Conservation (phyloP, 2,888 invertebrate genomes). For the Spatulosminthurus flaviceps region DNA sequence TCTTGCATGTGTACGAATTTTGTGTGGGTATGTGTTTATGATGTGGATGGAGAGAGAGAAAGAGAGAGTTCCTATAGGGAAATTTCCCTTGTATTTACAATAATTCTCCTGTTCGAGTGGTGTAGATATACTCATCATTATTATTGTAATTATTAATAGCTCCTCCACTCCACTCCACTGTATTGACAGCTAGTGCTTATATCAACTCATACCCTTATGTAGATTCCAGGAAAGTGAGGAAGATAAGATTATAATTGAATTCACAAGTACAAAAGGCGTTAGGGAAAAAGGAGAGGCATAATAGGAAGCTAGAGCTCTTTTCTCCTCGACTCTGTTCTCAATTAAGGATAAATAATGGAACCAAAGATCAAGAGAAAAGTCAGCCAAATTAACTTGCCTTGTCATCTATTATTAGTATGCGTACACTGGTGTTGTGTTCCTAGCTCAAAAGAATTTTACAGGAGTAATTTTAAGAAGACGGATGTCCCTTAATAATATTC, state of each 20-base stretch:
- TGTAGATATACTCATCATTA: no score
- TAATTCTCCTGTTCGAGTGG: no score
- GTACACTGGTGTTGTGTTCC: neutral
- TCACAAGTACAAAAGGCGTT: slow-evolving; percentile 39
- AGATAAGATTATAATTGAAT: slow-evolving; percentile 38
- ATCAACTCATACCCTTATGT: neutral
- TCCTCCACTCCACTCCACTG: no score
- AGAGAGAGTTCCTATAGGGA: no score
- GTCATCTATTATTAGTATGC: slow-evolving; percentile 10
- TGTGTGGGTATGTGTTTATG: slow-evolving; percentile 4
- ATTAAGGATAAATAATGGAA: slow-evolving; percentile 27
- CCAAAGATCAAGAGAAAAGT: slow-evolving; percentile 25
- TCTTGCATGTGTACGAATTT: neutral
- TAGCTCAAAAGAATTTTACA: neutral
- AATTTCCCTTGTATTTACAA: no score
- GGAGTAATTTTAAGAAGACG: slow-evolving; percentile 7
- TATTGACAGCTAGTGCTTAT: no score
- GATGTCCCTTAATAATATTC: neutral
- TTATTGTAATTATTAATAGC: no score
- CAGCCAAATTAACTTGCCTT: slow-evolving; percentile 24
- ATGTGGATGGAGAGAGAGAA: no score
- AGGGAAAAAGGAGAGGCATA: neutral
- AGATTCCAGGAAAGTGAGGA: neutral
- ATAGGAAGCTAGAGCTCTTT: slow-evolving; percentile 23
- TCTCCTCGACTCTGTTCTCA: slow-evolving; percentile 15